Base-by-base conservation (phyloP, 2,113 vertebrate species). In the Ranitomeya variabilis region DNA sequence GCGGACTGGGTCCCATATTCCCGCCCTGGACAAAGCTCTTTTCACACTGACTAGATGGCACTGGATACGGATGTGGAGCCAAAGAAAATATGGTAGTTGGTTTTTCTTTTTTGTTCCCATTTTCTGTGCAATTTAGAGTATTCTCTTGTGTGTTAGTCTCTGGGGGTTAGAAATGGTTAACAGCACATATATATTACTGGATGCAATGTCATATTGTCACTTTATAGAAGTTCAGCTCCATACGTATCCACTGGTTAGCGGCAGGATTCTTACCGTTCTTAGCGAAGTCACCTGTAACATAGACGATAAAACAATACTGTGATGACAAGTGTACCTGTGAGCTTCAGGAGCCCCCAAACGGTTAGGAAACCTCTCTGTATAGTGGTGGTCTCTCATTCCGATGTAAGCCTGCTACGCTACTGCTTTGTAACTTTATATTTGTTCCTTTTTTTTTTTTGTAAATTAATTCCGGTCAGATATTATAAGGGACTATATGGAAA, bases 11-110 rank as follows among this genome's bases (percentile, higher is more conserved):
- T 37, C 13, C 23, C 14, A 7, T 80, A 21, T 37, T 74, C 6
- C 51, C 16, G 14, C 69, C 59, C 18, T 55, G 69, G 26, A 77
- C 59, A 23, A 45, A 52, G 64, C 37, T 15, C 59, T 66, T 4
- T 62, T 45, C 57, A 80, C 26, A 80, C 26, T 83, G 69, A 45
- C 19, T 16, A 51, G 79, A 66, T 23, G 18, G 62, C 77, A 54
- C 51, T 55, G 69, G 87, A 88, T 16, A 52, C 37, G 19, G 67
- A 76, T 83, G 12, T 83, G 74, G 21, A 76, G 67, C 69, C 87
- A 74, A 82, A 71, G 78, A 87, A 76, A 87, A 74, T 62, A 62
- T 11, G 57, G 54, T 64, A 14, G 21, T 86, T 9, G 59, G 37
- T 57, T 31, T 23, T 64, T 81, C 21, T 77, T 73, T 45, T 18